Conservation (phyloP, 2,113 vertebrate genomes). For the Actinemys pallida region DNA sequence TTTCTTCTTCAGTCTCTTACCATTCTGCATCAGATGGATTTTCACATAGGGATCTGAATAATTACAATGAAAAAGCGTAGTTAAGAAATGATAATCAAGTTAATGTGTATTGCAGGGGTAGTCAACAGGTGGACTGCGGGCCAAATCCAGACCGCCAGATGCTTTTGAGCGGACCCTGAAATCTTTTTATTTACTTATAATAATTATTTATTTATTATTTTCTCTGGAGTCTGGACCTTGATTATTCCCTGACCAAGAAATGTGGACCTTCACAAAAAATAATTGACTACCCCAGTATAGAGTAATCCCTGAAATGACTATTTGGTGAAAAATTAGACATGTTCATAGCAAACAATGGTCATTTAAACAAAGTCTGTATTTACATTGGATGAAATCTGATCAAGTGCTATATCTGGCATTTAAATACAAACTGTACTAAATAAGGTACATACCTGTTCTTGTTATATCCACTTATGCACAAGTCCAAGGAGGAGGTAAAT, state of each 20-base stretch:
- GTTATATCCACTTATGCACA: neutral
- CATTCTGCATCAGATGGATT: conserved; percentile 99
- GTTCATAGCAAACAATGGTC: neutral
- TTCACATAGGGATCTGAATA: conserved; percentile 96
- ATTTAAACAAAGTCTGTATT: conserved; percentile 3
- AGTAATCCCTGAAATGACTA: neutral
- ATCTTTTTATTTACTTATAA: neutral
- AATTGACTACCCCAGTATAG: too few species aligned
- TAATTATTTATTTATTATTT: neutral
- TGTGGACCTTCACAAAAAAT: too few species aligned
- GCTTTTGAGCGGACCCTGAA: neutral
- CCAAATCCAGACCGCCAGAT: neutral
- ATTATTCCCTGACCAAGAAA: too few species aligned
- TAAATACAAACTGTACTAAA: neutral
- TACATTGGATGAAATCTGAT: neutral
- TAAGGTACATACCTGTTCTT: neutral
- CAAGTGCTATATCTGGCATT: neutral
- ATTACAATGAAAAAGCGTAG: conserved; percentile 25
- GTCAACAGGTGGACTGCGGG: neutral
- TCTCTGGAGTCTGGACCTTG: too few species aligned
- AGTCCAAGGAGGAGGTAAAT: neutral
- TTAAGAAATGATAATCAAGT: neutral
- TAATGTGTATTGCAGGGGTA: neutral
- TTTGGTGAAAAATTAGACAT: neutral
- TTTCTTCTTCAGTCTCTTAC: conserved; percentile 99